phyloP scores from a whole-genome alignment of 1,140 invertebrate genomes.

The Batillaria attramentaria region DNA sequence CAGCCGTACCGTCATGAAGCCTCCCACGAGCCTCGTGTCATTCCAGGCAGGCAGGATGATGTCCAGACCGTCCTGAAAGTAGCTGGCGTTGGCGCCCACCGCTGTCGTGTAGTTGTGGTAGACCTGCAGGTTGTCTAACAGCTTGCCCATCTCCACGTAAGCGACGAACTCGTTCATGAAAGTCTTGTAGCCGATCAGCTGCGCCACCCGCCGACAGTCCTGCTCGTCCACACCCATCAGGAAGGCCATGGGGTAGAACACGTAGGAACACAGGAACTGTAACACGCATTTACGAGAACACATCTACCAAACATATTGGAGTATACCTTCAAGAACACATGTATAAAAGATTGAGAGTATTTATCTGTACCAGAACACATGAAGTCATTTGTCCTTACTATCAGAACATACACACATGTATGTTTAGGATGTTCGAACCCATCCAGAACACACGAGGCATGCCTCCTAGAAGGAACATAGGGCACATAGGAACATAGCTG shows the following conservation, averaged over 20 bases:
- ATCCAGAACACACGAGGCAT: no score
- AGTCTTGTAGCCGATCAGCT: conserved; percentile 68
- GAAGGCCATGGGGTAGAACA: conserved; percentile 69
- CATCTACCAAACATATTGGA: no score
- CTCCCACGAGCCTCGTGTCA: conserved; percentile 17
- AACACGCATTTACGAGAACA: no score
- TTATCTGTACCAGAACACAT: no score
- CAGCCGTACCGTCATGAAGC: conserved; percentile 35
- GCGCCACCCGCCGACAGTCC: conserved; percentile 65
- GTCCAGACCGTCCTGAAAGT: conserved; percentile 25
- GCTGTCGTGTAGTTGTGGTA: conserved; percentile 48
- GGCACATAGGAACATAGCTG: no score
- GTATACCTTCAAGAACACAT: no score
- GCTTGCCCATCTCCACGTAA: conserved; percentile 55
- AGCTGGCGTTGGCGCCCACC: conserved; percentile 14
- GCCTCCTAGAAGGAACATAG: no score
- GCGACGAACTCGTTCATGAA: conserved; percentile 71
- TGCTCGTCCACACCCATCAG: conserved; percentile 63
- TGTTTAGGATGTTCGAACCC: no score
- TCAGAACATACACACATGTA: no score
- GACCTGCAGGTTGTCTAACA: conserved; percentile 53
- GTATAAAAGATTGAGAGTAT: no score
- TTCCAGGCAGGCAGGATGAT: conserved; percentile 29
- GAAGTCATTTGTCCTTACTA: no score
- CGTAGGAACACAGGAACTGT: conserved; percentile 68